Evolutionary conservation across 1,140 invertebrate species (phyloP).

Genomic region (Drosophila erecta): DNA sequence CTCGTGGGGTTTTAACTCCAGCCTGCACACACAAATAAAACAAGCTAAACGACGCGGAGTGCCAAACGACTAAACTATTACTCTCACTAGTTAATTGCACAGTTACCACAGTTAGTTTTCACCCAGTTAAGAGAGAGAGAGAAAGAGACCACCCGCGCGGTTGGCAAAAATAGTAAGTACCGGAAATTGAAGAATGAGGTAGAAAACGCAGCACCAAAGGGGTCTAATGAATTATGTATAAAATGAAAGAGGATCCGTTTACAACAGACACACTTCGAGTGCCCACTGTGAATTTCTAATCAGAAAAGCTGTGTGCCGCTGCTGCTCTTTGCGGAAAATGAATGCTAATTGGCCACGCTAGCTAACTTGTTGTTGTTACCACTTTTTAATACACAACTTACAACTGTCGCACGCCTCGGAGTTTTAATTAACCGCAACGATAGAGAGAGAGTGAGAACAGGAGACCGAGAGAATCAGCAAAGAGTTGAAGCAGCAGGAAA

Average conservation of each 20-base stretch:
- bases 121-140: conserved; percentile 16
- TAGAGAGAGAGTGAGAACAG: background rate
- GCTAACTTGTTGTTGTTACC: conserved; percentile 52
- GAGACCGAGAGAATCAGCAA: conserved; percentile 6
- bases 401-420: conserved; percentile 47
- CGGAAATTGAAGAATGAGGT: conserved; percentile 47
- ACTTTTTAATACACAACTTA: conserved; percentile 56
- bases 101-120: conserved; percentile 17
- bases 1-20: conserved; percentile 32
- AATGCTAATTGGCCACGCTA: conserved; percentile 60
- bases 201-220: conserved; percentile 4
- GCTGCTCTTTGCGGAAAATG: conserved; percentile 33
- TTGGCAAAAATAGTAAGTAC: conserved; percentile 66
- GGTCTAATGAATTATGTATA: conserved; percentile 74
- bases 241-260: conserved; percentile 61
- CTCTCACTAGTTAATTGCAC: conserved; percentile 36
- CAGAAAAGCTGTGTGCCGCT: conserved; percentile 39
- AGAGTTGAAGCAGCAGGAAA: conserved; percentile 30
- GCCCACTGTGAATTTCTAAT: conserved; percentile 74
- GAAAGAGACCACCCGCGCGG: conserved; percentile 53
- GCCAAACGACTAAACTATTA: conserved; percentile 36
- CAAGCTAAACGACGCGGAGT: conserved; percentile 26
- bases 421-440: conserved; percentile 52
- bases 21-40: conserved; percentile 7
- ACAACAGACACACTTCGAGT: conserved; percentile 42